Percentiles rank a stretch among this genome's conserved stretches.
Evolutionary conservation across 2,113 vertebrate species (phyloP).

Genomic region (Clinocottus analis): DNA sequence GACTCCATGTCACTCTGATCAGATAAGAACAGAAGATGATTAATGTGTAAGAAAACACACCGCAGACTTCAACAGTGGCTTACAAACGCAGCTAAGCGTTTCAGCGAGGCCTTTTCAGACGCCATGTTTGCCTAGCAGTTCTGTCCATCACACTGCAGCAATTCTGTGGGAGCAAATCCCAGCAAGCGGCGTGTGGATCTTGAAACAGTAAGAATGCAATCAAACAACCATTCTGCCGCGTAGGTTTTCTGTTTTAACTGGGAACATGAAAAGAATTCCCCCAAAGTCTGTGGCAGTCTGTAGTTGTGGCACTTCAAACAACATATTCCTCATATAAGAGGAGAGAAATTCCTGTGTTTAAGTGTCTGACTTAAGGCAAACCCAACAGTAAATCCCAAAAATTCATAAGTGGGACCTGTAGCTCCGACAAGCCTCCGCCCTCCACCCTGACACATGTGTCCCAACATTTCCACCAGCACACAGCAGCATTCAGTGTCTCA

Average conservation of each 20-base stretch:
- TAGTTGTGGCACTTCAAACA: slow-evolving; percentile 9
- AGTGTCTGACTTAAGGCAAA: slow-evolving; percentile 17
- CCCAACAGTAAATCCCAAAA: slow-evolving; percentile 32
- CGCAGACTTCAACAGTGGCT: slow-evolving; percentile 22
- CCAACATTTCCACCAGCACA: slow-evolving; percentile 68
- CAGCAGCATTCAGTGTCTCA: slow-evolving; percentile 65
- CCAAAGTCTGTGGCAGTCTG: neutral
- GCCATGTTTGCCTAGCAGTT: slow-evolving; percentile 33
- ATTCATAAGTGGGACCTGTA: slow-evolving; percentile 34
- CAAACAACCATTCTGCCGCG: neutral
- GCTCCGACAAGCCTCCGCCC: slow-evolving; percentile 26
- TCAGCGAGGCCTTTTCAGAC: neutral
- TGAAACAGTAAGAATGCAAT: neutral
- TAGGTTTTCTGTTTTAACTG: slow-evolving; percentile 9
- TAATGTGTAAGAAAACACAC: slow-evolving; percentile 38
- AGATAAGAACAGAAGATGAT: slow-evolving; percentile 42
- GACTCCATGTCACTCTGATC: slow-evolving; percentile 18
- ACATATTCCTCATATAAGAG: slow-evolving; percentile 9
- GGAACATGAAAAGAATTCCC: neutral
- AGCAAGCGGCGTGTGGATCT: neutral
- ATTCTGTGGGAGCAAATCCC: neutral
- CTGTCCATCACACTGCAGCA: slow-evolving; percentile 32
- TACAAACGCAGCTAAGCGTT: slow-evolving; percentile 47
- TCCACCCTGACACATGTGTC: slow-evolving; percentile 30
- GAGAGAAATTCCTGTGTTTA: slow-evolving; percentile 23